Percentiles rank a stretch among this genome's conserved stretches.
phyloP scores from a whole-genome alignment of 2,888 invertebrate species.

The Pseudanteris insignis region DNA sequence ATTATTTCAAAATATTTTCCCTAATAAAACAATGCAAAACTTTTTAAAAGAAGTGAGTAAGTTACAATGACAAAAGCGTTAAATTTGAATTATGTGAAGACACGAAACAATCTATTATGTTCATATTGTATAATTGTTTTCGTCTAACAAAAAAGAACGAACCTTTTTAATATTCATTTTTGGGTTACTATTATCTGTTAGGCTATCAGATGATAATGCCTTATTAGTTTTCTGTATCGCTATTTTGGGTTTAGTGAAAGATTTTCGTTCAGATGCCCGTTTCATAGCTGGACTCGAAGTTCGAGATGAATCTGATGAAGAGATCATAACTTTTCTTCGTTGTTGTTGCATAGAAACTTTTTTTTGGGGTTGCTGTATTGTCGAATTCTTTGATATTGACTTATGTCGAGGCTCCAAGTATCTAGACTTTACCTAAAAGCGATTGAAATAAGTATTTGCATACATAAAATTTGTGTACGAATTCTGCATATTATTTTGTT shows the following conservation, averaged over 20 bases:
- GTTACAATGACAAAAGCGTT: too few relatives aligned
- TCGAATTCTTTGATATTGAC: constrained; percentile 54
- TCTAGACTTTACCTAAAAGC: constrained; percentile 70
- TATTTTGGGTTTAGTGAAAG: constrained; percentile 58
- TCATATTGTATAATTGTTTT: background rate
- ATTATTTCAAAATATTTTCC: too few relatives aligned
- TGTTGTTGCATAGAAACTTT: constrained; percentile 63
- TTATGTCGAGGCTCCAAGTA: constrained; percentile 71
- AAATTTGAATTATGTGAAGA: too few relatives aligned
- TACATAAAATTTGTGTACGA: too few relatives aligned
- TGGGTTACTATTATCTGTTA: constrained; percentile 64
- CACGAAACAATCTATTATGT: background rate
- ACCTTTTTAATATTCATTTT: constrained; percentile 52
- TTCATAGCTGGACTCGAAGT: constrained; percentile 75
- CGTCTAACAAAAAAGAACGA: background rate
- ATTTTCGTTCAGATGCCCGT: constrained; percentile 61
- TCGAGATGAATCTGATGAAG: constrained; percentile 75
- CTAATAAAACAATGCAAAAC: too few relatives aligned
- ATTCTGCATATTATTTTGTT: too few relatives aligned
- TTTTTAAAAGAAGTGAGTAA: too few relatives aligned
- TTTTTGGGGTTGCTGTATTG: constrained; percentile 50
- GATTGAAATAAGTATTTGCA: constrained; percentile 2
- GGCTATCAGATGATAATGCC: constrained; percentile 68
- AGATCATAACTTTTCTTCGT: constrained; percentile 68
- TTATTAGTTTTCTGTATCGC: constrained; percentile 61